Evolutionary conservation across 2,113 vertebrate species (phyloP).

Genomic region (Oostethus manadensis): DNA sequence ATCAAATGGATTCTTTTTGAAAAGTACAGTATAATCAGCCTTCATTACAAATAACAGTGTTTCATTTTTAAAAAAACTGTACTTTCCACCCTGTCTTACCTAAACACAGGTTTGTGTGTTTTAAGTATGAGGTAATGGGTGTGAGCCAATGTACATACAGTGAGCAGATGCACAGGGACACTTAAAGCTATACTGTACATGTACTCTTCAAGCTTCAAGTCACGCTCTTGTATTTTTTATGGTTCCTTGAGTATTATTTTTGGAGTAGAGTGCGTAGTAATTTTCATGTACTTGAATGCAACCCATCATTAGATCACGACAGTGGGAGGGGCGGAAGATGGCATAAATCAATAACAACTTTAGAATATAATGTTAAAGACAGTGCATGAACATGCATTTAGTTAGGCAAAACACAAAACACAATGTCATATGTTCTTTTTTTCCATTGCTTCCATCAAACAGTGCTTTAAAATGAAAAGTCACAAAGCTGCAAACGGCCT

Average conservation of each 20-base stretch:
- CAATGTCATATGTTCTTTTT: background rate
- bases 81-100: conserved; percentile 22
- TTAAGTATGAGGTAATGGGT: conserved; percentile 1
- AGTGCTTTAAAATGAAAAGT: background rate
- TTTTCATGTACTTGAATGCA: background rate
- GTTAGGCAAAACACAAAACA: background rate
- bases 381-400: background rate
- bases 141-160: conserved; percentile 9
- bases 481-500: background rate
- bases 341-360: conserved; percentile 1
- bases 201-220: background rate
- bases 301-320: conserved; percentile 1
- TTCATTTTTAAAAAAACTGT: conserved; percentile 14
- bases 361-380: background rate
- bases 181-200: background rate
- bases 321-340: conserved; percentile 2
- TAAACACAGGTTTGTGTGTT: conserved; percentile 3
- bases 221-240: background rate
- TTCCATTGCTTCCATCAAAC: conserved; percentile 2
- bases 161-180: background rate
- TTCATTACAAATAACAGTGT: conserved; percentile 8
- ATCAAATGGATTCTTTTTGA: conserved; percentile 15
- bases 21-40: conserved; percentile 15
- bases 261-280: background rate
- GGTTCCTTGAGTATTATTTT: conserved; percentile 4